Conservation (phyloP, 2,888 invertebrate species). For the Girardia tigrina region DNA sequence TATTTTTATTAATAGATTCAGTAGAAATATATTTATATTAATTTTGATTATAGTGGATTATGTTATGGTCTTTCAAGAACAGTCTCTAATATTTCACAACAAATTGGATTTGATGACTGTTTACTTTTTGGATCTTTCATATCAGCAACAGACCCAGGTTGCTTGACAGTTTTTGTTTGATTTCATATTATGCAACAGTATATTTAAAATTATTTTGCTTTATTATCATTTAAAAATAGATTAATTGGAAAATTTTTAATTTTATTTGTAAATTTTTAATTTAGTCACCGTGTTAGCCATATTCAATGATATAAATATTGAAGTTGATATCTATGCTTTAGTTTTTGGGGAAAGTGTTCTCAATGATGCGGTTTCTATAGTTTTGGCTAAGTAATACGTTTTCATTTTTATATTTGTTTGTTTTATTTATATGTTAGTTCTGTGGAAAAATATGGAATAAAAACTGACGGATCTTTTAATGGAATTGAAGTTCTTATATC, state of each 20-base stretch:
- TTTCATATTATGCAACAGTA: too few relatives aligned
- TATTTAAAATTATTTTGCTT: too few relatives aligned
- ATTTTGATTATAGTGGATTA: too few relatives aligned
- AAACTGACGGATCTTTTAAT: constrained; percentile 29
- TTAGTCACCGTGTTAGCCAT: constrained; percentile 79
- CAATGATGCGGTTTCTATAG: constrained; percentile 94
- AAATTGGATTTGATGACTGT: constrained; percentile 75
- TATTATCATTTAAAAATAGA: too few relatives aligned
- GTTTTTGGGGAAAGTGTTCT: constrained; percentile 96
- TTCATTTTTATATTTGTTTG: not conserved
- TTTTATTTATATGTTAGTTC: not conserved
- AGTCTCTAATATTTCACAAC: not conserved
- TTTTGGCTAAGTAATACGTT: constrained; percentile 70
- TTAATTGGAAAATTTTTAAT: too few relatives aligned
- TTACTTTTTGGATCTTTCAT: constrained; percentile 85
- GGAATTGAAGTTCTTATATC: constrained; percentile 63
- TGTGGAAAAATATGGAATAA: constrained; percentile 34
- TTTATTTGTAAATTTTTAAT: not conserved
- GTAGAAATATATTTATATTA: too few relatives aligned
- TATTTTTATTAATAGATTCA: too few relatives aligned
- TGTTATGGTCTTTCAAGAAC: constrained; percentile 35
- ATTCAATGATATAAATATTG: constrained; percentile 86
- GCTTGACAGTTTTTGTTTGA: too few relatives aligned
- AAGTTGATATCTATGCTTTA: constrained; percentile 88
- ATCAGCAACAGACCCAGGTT: constrained; percentile 81